Conservation (phyloP, 2,888 invertebrate genomes). For the Tholera decimalis region DNA sequence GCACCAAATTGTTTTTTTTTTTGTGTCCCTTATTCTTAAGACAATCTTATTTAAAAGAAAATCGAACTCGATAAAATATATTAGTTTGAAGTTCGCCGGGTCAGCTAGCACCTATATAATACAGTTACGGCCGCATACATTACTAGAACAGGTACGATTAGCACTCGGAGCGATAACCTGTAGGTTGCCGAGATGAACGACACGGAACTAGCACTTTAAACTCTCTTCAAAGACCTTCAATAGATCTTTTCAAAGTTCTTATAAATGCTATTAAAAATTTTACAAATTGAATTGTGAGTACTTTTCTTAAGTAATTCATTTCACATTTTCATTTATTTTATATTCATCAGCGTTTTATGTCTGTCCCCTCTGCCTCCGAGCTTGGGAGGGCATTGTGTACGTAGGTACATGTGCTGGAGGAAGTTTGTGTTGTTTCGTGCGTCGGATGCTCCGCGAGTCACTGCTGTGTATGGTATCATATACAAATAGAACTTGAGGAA, state of each 20-base stretch:
- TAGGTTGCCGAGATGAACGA: conserved; percentile 3
- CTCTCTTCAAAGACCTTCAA: conserved; percentile 13
- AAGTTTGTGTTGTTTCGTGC: not conserved
- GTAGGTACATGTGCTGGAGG: not conserved
- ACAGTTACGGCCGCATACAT: conserved; percentile 12
- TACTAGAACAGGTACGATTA: not conserved
- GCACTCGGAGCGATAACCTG: conserved; percentile 9
- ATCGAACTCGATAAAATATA: too few relatives aligned
- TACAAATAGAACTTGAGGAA: not conserved
- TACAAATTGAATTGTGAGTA: conserved; percentile 21
- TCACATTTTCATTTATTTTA: too few relatives aligned
- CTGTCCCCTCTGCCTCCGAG: too few relatives aligned
- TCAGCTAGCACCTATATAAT: too few relatives aligned
- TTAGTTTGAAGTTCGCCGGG: too few relatives aligned
- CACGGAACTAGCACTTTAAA: conserved; percentile 9
- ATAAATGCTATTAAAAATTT: not conserved
- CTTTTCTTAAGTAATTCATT: conserved; percentile 17
- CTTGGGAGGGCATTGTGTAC: not conserved
- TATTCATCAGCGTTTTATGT: too few relatives aligned
- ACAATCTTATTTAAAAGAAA: too few relatives aligned
- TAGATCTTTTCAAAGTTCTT: conserved; percentile 8
- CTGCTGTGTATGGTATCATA: not conserved
- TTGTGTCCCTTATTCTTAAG: too few relatives aligned
- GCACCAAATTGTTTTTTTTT: too few relatives aligned
- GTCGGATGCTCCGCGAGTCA: conserved; percentile 5